Evolutionary conservation across 2,113 vertebrate genomes (phyloP).

Genomic region (Cyanoliseus patagonus): DNA sequence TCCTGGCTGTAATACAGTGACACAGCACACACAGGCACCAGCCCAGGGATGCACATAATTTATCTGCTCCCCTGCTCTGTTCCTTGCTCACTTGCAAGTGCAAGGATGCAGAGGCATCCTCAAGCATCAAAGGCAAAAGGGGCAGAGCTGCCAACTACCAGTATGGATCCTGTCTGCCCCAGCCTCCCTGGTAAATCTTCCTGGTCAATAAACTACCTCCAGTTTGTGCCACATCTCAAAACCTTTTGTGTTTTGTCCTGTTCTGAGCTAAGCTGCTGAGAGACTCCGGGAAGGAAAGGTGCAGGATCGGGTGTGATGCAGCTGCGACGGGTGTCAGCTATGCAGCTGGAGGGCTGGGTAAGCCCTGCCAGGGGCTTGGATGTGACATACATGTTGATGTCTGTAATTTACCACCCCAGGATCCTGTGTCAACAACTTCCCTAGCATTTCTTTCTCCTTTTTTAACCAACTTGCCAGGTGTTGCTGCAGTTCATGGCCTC

Average conservation of each 20-base stretch:
- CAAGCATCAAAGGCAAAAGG: neutral
- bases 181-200: neutral
- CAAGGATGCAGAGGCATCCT: accelerated
- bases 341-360: constrained; percentile 58
- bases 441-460: neutral
- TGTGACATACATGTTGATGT: neutral
- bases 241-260: neutral
- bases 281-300: neutral
- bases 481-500: constrained; percentile 57
- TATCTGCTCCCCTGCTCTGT: neutral
- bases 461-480: constrained; percentile 23
- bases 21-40: neutral
- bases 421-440: constrained; percentile 63
- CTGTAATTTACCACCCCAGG: constrained; percentile 30
- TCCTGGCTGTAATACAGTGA: neutral
- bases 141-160: neutral
- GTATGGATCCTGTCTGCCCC: neutral
- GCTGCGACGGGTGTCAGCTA: constrained; percentile 26
- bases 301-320: neutral
- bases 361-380: constrained; percentile 54
- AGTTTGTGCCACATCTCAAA: neutral
- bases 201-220: neutral
- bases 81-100: neutral
- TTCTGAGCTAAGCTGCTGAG: neutral
- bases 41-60: neutral